Conservation (phyloP, 2,888 invertebrate species). For the Tanypteryx hageni region DNA sequence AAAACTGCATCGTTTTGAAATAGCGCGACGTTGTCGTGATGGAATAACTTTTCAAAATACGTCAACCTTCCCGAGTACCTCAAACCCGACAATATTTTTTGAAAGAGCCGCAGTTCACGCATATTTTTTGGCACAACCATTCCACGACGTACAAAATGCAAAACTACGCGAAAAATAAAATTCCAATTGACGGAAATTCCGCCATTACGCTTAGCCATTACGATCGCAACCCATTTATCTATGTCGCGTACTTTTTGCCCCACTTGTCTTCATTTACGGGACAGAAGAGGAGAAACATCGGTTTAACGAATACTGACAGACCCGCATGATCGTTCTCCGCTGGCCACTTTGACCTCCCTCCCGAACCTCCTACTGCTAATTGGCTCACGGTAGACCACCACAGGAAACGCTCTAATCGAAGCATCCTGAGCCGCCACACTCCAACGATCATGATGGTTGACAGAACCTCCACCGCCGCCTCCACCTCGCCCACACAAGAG, state of each 20-base stretch:
- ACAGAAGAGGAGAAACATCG: slow-evolving; percentile 39
- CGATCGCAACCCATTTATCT: not conserved
- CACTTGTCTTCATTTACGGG: slow-evolving; percentile 59
- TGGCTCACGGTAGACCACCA: slow-evolving; percentile 48
- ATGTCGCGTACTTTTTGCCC: slow-evolving; percentile 29
- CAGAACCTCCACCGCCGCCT: not conserved
- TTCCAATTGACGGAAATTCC: no score
- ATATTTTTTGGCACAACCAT: no score
- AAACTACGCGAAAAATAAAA: no score
- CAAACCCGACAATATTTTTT: no score
- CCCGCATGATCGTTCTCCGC: slow-evolving; percentile 32
- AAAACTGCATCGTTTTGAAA: no score
- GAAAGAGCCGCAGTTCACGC: no score
- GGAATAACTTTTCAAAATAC: no score
- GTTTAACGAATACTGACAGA: slow-evolving; percentile 54
- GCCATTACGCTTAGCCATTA: not conserved
- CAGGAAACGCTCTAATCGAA: slow-evolving; percentile 57
- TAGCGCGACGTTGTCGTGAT: no score
- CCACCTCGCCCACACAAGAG: slow-evolving; percentile 12
- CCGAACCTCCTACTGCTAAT: slow-evolving; percentile 23
- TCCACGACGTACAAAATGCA: no score
- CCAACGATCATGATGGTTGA: slow-evolving; percentile 39
- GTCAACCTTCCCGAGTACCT: no score
- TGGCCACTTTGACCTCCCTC: not conserved
- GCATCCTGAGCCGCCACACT: slow-evolving; percentile 35